These are phyloP conservation scores for Burhinus oedicnemus DNA, from an alignment of 2,113 vertebrate species.

Conservation along the genomic window DNA sequence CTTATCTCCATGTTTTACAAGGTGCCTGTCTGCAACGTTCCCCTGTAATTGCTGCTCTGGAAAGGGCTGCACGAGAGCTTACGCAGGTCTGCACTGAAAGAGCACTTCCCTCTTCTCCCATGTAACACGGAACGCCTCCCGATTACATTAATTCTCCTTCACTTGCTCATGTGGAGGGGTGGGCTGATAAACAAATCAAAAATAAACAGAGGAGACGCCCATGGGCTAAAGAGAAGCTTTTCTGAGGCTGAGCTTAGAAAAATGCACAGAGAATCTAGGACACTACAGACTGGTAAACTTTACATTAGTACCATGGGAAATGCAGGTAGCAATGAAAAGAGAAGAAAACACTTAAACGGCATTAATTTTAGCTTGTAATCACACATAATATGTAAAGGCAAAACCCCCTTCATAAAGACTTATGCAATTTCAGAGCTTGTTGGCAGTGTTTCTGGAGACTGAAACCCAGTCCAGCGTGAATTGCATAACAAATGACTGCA, in stretches of 20 bases:
- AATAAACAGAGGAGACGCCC: not conserved
- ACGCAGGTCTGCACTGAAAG: fast-evolving
- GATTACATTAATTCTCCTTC: not conserved
- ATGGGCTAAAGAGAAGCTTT: not conserved
- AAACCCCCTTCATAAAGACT: not conserved
- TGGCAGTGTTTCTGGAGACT: not conserved
- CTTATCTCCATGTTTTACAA: not conserved
- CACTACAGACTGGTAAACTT: not conserved
- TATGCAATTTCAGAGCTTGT: not conserved
- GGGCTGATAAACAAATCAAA: not conserved
- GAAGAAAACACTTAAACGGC: not conserved
- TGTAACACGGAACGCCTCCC: fast-evolving
- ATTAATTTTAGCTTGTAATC: not conserved
- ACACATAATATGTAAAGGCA: not conserved
- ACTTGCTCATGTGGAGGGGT: not conserved
- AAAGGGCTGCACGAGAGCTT: not conserved
- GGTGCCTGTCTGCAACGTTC: not conserved
- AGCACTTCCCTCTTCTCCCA: not conserved
- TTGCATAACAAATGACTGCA: not conserved
- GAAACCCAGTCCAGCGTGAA: not conserved
- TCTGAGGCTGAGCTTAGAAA: not conserved
- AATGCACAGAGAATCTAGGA: not conserved
- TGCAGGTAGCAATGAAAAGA: not conserved
- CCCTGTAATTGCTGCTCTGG: not conserved
- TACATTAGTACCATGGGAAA: not conserved